Evolutionary conservation across 2,113 vertebrate species (phyloP).

Genomic region (Oryzias celebensis): DNA sequence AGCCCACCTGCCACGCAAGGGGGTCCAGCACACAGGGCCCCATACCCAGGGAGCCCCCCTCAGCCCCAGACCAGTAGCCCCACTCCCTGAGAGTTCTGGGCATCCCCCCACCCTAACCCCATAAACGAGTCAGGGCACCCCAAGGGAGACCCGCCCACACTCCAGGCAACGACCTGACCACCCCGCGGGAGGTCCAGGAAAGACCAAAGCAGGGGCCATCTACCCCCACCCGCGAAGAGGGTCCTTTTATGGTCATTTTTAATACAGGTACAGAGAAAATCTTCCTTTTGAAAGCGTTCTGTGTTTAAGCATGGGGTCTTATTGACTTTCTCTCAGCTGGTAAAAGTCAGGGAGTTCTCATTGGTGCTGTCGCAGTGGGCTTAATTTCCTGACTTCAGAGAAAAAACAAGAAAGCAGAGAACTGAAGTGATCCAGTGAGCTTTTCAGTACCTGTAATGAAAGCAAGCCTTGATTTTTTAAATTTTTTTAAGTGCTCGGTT

Average conservation of each 20-base stretch:
- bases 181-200: too few relatives aligned
- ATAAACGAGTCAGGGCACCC: too few relatives aligned
- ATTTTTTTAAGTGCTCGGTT: constrained; percentile 16
- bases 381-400: constrained; percentile 55
- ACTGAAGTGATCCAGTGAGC: constrained; percentile 39
- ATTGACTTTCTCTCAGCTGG: constrained; percentile 18
- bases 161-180: too few relatives aligned
- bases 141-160: too few relatives aligned
- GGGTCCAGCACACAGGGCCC: too few relatives aligned
- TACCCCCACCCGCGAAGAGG: background rate
- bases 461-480: constrained; percentile 26
- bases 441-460: constrained; percentile 67
- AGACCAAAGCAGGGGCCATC: too few relatives aligned
- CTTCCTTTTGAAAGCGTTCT: constrained; percentile 19
- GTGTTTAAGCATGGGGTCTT: constrained; percentile 8
- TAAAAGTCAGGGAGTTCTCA: background rate
- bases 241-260: constrained; percentile 13
- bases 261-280: background rate
- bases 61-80: too few relatives aligned
- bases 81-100: too few relatives aligned
- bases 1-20: too few relatives aligned
- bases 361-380: constrained; percentile 5
- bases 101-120: too few relatives aligned
- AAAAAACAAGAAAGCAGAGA: constrained; percentile 21
- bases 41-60: too few relatives aligned